Conservation (phyloP, 1,140 invertebrate genomes). For the Papilio dardanus region DNA sequence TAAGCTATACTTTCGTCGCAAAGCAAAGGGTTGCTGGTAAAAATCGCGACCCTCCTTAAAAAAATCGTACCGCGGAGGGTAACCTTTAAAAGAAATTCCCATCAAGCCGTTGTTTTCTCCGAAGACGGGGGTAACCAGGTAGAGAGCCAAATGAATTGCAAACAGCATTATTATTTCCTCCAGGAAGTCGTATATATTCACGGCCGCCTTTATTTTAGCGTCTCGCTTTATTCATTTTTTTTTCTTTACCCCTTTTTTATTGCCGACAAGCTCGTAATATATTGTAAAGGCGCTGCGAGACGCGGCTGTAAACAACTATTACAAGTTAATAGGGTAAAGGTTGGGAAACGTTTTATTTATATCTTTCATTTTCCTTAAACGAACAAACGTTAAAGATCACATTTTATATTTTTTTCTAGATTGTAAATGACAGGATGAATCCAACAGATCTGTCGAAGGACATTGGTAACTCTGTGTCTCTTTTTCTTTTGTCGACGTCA, state of each 20-base stretch:
- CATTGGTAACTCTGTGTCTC: too few species aligned
- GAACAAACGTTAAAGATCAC: constrained; percentile 18
- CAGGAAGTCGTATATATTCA: constrained; percentile 81
- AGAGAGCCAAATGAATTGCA: constrained; percentile 80
- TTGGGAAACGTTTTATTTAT: constrained; percentile 49
- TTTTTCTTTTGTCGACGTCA: not conserved
- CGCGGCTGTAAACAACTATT: constrained; percentile 80
- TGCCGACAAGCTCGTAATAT: constrained; percentile 78
- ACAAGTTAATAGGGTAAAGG: constrained; percentile 71
- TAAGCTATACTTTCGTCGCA: constrained; percentile 74
- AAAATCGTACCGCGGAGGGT: constrained; percentile 66
- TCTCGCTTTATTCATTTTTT: constrained; percentile 79
- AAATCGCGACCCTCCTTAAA: constrained; percentile 71
- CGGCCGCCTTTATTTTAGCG: constrained; percentile 79
- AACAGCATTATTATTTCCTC: constrained; percentile 82
- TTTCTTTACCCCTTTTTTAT: constrained; percentile 78
- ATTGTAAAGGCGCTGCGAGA: constrained; percentile 76
- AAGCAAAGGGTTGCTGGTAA: constrained; percentile 76
- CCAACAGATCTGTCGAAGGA: not conserved
- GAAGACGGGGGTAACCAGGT: constrained; percentile 76
- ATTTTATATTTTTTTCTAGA: constrained; percentile 25
- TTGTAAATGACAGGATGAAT: not conserved
- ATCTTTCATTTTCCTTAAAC: constrained; percentile 37
- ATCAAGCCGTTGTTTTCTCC: constrained; percentile 70
- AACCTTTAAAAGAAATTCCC: constrained; percentile 61